These are phyloP conservation scores for Philotrypesis tridentata DNA, from an alignment of 1,140 invertebrate genomes.

Conservation along the genomic window DNA sequence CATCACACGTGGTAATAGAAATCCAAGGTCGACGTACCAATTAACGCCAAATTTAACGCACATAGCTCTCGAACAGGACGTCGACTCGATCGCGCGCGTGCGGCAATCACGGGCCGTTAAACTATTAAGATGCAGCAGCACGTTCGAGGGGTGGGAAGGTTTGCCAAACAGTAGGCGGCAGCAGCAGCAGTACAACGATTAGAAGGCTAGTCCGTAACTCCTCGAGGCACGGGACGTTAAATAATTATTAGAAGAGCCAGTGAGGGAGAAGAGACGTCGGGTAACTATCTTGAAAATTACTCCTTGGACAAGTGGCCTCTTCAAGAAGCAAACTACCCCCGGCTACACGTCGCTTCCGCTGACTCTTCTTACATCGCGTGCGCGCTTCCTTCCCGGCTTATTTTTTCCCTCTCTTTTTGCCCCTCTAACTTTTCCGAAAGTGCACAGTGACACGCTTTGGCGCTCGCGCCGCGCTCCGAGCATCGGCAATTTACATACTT, in stretches of 20 bases:
- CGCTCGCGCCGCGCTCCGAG: background rate
- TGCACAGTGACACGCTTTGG: background rate
- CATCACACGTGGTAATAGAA: no score
- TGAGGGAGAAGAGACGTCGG: conserved; percentile 25
- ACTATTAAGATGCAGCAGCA: background rate
- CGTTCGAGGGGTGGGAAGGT: background rate
- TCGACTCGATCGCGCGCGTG: background rate
- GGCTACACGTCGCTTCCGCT: conserved; percentile 36
- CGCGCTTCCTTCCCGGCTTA: background rate
- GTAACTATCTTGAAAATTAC: conserved; percentile 59
- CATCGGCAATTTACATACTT: background rate
- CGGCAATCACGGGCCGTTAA: conserved; percentile 15
- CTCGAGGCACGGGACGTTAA: conserved; percentile 49
- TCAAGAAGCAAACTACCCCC: conserved; percentile 52
- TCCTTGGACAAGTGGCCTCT: conserved; percentile 55
- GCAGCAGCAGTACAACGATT: conserved; percentile 54
- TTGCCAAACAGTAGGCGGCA: conserved; percentile 47
- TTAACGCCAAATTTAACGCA: background rate
- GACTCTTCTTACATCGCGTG: background rate
- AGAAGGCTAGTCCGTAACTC: conserved; percentile 49
- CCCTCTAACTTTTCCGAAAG: background rate
- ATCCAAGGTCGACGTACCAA: background rate
- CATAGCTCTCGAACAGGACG: background rate
- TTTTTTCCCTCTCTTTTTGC: conserved; percentile 12
- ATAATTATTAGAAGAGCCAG: conserved; percentile 55